Percentiles rank a stretch among this genome's conserved stretches.
Evolutionary conservation across 1,140 invertebrate genomes (phyloP).

Genomic region (Oppia nitens): DNA sequence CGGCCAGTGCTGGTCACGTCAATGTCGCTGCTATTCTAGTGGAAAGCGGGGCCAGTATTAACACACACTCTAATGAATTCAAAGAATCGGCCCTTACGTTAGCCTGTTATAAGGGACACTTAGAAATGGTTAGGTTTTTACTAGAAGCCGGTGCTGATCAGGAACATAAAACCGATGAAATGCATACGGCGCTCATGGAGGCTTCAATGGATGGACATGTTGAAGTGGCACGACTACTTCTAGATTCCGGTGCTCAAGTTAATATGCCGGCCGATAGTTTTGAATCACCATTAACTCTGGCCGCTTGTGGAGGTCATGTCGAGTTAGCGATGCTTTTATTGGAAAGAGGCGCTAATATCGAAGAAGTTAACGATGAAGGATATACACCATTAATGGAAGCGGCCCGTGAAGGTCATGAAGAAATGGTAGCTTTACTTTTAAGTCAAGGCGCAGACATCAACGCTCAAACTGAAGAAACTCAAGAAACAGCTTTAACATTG

Average conservation of each 20-base stretch:
- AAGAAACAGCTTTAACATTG: conserved; percentile 89
- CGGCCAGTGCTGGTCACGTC: conserved; percentile 89
- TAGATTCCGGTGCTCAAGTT: conserved; percentile 93
- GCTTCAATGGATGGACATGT: conserved; percentile 99
- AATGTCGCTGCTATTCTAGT: conserved; percentile 79
- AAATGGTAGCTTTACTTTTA: conserved; percentile 87
- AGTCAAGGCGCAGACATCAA: conserved; percentile 91
- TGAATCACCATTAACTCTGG: conserved; percentile 91
- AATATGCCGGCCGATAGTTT: conserved; percentile 99
- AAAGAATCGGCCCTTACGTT: conserved; percentile 71
- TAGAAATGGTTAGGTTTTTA: conserved; percentile 92
- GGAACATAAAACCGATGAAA: conserved; percentile 97
- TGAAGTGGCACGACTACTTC: conserved; percentile 73
- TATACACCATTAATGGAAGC: conserved; percentile 99
- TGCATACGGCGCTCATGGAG: conserved; percentile 99
- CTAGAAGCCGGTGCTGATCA: conserved; percentile 83
- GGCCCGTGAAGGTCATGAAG: conserved; percentile 90
- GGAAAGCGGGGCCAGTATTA: conserved; percentile 83
- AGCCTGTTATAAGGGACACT: conserved; percentile 90
- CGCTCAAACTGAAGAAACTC: conserved; percentile 93
- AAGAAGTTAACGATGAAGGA: conserved; percentile 97
- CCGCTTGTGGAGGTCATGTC: conserved; percentile 94
- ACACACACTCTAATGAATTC: conserved; percentile 97
- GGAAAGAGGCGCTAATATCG: conserved; percentile 92
- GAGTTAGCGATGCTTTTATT: conserved; percentile 86